Percentiles rank a stretch among this genome's conserved stretches.
Evolutionary conservation across 1,140 invertebrate species (phyloP).

Genomic region (Zaprionus taronus): DNA sequence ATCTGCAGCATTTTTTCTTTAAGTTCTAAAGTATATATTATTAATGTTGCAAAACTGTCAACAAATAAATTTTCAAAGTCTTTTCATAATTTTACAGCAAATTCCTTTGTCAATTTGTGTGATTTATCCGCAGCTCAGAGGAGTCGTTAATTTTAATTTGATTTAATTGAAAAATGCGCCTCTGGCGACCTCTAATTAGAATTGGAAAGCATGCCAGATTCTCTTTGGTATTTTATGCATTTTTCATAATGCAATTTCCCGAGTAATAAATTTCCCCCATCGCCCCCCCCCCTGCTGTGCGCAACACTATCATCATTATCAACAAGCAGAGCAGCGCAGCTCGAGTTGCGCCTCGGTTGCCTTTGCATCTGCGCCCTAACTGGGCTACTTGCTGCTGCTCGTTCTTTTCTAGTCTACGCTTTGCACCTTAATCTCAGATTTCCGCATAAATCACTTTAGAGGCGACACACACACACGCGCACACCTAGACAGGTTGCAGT

Average conservation of each 20-base stretch:
- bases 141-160: conserved; percentile 34
- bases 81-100: neutral
- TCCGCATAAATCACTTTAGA: conserved; percentile 79
- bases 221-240: conserved; percentile 63
- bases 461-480: conserved; percentile 56
- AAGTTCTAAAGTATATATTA: too few relatives aligned
- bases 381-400: neutral
- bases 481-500: conserved; percentile 11
- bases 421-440: conserved; percentile 77
- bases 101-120: neutral
- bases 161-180: conserved; percentile 33
- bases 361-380: conserved; percentile 53
- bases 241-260: conserved; percentile 81
- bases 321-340: conserved; percentile 21
- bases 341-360: conserved; percentile 9
- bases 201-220: neutral
- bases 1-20: too few relatives aligned
- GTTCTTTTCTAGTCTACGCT: conserved; percentile 14
- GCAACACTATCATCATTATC: conserved; percentile 76
- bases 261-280: conserved; percentile 70
- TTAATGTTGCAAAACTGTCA: too few relatives aligned
- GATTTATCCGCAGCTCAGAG: neutral
- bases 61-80: neutral
- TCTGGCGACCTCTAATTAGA: conserved; percentile 31
- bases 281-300: neutral